Evolutionary conservation across 1,140 invertebrate genomes (phyloP).

Genomic region (Ladona fulva): DNA sequence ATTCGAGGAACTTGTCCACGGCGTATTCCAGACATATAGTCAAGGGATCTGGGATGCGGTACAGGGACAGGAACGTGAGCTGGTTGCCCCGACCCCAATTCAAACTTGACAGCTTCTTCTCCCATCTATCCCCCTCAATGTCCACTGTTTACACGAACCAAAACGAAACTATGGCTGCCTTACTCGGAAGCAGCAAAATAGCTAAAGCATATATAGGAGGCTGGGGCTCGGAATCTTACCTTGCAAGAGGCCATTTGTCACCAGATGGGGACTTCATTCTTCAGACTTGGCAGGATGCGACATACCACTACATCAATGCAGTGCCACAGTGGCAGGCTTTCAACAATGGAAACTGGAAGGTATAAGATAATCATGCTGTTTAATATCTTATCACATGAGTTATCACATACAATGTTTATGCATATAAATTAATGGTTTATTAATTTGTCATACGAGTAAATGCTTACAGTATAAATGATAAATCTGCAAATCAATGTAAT

Average conservation of each 20-base stretch:
- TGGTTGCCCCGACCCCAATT: background rate
- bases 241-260: background rate
- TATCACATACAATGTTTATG: too few species aligned
- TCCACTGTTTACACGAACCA: background rate
- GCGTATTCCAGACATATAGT: background rate
- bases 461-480: too few species aligned
- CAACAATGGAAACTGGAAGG: slow-evolving; percentile 27
- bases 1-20: background rate
- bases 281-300: slow-evolving; percentile 19
- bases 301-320: slow-evolving; percentile 26
- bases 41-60: background rate
- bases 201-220: background rate
- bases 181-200: background rate
- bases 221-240: background rate
- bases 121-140: background rate
- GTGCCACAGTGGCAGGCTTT: slow-evolving; percentile 27
- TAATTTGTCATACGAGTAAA: too few species aligned
- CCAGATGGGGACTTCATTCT: background rate
- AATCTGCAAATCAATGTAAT: too few species aligned
- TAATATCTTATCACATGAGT: too few species aligned
- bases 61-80: background rate
- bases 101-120: background rate
- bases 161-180: background rate
- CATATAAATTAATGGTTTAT: too few species aligned
- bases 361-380: background rate